A percentile compares a stretch with the other conserved stretches of the same genome.
Evolutionary conservation across 1,140 invertebrate genomes (phyloP).

Genomic region (Pantala flavescens): DNA sequence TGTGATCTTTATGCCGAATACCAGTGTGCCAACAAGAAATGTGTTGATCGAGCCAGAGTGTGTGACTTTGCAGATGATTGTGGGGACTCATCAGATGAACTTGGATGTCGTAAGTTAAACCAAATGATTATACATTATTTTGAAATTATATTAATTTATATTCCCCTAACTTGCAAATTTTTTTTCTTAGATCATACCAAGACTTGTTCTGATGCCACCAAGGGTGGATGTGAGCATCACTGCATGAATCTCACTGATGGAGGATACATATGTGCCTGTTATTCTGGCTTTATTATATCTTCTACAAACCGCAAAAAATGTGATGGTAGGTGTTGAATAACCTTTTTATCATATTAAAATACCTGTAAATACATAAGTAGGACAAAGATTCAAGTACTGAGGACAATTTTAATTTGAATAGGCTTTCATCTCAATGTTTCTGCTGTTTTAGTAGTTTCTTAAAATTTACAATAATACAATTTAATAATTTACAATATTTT

Average conservation of each 20-base stretch:
- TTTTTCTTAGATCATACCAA: conserved; percentile 48
- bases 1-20: conserved; percentile 67
- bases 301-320: conserved; percentile 63
- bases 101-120: conserved; percentile 67
- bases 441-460: too few species aligned
- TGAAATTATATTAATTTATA: conserved; percentile 14
- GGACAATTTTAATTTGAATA: too few species aligned
- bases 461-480: too few species aligned
- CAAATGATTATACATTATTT: conserved; percentile 11
- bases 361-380: too few species aligned
- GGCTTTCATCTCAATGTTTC: too few species aligned
- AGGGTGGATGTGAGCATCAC: conserved; percentile 87
- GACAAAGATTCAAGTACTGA: too few species aligned
- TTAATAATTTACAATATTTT: neutral
- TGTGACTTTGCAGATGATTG: conserved; percentile 78
- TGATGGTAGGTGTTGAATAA: conserved; percentile 35
- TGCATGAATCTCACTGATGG: conserved; percentile 74
- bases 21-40: conserved; percentile 85
- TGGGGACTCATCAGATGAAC: conserved; percentile 76
- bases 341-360: too few species aligned
- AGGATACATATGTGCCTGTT: conserved; percentile 83
- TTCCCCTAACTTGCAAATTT: conserved; percentile 13
- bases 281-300: conserved; percentile 69
- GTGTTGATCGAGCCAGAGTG: conserved; percentile 65
- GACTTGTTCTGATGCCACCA: conserved; percentile 55